Evolutionary conservation across 2,888 invertebrate species (phyloP).

Genomic region (Athalia circularis): DNA sequence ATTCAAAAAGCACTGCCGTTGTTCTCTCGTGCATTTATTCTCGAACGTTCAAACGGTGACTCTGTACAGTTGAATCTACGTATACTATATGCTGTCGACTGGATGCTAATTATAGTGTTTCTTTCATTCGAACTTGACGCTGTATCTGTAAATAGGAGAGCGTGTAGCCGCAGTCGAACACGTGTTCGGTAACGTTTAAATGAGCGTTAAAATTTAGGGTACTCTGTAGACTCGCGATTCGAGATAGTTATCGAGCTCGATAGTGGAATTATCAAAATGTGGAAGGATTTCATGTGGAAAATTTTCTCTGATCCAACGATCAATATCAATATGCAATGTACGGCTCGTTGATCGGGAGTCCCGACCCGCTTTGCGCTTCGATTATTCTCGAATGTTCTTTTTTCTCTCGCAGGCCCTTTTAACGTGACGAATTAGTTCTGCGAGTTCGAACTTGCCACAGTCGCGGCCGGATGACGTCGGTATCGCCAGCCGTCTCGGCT

Average conservation of each 20-base stretch:
- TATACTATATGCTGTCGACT: background rate
- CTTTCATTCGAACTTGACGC: constrained; percentile 8
- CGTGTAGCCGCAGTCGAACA: background rate
- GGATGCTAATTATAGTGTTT: constrained; percentile 5
- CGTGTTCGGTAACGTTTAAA: constrained; percentile 14
- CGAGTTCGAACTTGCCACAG: background rate
- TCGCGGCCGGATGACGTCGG: constrained; percentile 28
- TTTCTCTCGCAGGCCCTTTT: constrained; percentile 1
- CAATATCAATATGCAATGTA: background rate
- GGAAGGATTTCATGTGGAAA: background rate
- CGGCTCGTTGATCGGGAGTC: background rate
- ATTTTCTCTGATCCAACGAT: constrained; percentile 1
- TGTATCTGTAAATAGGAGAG: background rate
- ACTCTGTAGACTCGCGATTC: background rate
- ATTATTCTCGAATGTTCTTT: constrained; percentile 27
- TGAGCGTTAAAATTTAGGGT: background rate
- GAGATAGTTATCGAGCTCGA: background rate
- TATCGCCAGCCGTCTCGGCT: constrained; percentile 49
- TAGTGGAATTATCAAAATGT: background rate
- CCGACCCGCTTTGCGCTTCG: background rate
- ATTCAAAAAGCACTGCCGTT: too few species aligned
- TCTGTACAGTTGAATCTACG: background rate
- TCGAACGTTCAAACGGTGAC: background rate
- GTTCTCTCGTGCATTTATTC: background rate
- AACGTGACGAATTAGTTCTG: constrained; percentile 4